Base-by-base conservation (phyloP, 2,113 vertebrate genomes). In the Lophochroa leadbeateri region DNA sequence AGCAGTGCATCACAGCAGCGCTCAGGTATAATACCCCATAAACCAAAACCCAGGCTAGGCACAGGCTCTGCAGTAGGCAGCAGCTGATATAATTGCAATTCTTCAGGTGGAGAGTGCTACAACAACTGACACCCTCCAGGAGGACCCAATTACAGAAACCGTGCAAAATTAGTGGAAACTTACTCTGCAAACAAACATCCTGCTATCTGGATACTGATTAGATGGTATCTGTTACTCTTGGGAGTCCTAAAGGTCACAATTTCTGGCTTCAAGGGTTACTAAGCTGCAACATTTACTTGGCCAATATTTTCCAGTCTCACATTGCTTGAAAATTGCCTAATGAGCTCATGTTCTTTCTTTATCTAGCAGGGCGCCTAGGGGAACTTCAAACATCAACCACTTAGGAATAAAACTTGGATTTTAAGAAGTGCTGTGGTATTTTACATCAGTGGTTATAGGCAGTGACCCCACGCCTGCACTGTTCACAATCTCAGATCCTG, bases 241-340 rank as follows among this genome's bases (percentile, higher is more conserved):
- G 86, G 86, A 95, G 95, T 93, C 96, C 88, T 95, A 96, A 95
- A 96, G 95, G 94, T 96, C 95, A 94, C 92, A 93, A 95, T 96
- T 96, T 96, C 96, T 96, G 95, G 91, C 95, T 96, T 97, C 96
- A 96, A 94, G 96, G 97, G 82, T 95, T 96, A 95, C 93, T 95
- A 88, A 94, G 90, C 96, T 92, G 82, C 95, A 97, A 95, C 94
- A 95, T 94, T 96, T 92, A 92, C 93, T 95, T 92, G 95, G 93
- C 93, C 95, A 94, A 95, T 92, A 94, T 95, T 97, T 96, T 96
- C 95, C 92, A 96, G 96, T 97, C 93, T 94, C 88, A 60, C 95
- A 94, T 27, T 95, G 93, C 96, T 88, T 86, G 92, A 94, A 96
- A 97, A 92, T 96, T 95, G 92, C 96, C 91, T 96, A 91, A 95